A percentile compares a stretch with the other conserved stretches of the same genome.
Conservation (phyloP, 1,140 invertebrate genomes). For the Caerostris darwini region DNA sequence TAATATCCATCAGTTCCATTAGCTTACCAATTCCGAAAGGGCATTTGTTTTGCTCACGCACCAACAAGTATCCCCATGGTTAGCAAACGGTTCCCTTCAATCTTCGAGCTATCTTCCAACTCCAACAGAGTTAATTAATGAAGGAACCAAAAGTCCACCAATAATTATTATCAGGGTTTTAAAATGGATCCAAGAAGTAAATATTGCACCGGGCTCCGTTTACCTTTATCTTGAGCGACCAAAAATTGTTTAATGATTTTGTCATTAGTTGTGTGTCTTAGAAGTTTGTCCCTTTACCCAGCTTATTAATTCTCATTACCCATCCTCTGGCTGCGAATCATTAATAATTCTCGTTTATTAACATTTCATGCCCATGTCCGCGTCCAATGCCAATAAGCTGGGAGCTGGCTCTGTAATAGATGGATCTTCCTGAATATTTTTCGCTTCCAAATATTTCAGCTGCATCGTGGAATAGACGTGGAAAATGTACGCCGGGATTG, state of each 20-base stretch:
- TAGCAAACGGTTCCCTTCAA: slow-evolving; percentile 33
- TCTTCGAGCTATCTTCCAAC: not conserved
- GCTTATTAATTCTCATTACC: slow-evolving; percentile 70
- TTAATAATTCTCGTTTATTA: slow-evolving; percentile 71
- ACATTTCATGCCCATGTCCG: slow-evolving; percentile 64
- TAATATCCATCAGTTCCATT: slow-evolving; percentile 5
- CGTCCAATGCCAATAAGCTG: slow-evolving; percentile 31
- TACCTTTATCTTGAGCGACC: slow-evolving; percentile 46
- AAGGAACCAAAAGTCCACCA: slow-evolving; percentile 36
- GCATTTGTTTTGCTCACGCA: not conserved
- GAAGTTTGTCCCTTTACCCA: slow-evolving; percentile 14
- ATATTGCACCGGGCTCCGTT: slow-evolving; percentile 29
- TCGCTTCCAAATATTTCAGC: not conserved
- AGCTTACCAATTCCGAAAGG: slow-evolving; percentile 6
- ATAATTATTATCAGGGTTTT: slow-evolving; percentile 63
- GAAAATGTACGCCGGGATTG: not conserved
- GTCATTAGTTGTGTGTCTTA: slow-evolving; percentile 62
- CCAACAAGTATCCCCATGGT: not conserved
- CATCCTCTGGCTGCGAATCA: slow-evolving; percentile 8
- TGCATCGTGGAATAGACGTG: not conserved
- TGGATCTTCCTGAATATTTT: not conserved
- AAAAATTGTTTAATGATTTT: slow-evolving; percentile 73
- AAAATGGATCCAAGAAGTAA: slow-evolving; percentile 54
- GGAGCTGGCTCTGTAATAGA: slow-evolving; percentile 1
- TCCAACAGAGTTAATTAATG: slow-evolving; percentile 53